Evolutionary conservation across 2,113 vertebrate genomes (phyloP), one percentile per base, ranked within the genome.

Genomic region (Corynorhinus townsendii): DNA sequence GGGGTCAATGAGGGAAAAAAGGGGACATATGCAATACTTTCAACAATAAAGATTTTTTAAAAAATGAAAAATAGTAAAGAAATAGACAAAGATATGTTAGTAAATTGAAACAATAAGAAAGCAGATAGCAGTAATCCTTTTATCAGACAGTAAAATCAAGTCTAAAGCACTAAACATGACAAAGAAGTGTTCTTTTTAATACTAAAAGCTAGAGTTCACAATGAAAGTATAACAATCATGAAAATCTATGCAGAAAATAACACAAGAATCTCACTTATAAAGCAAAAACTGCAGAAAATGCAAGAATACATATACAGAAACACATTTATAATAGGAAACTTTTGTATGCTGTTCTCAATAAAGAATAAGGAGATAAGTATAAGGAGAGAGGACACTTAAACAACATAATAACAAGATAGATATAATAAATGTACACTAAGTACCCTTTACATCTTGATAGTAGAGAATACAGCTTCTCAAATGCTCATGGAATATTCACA

Each of bases 381-480:
- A 16, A 54, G 54, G 28, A 66, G 54, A 33, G 22, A 69, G 40
- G 56, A 30, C 4, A 79, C 12, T 20, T 28, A 11, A 75, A 47
- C 1, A 52, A 12, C 24, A 14, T 28, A 35, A 15, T 59, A n/a
- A 3, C 28, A 52, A 69, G 30, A 12, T 11, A 12, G 68, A 7
- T 10, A 20, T 7, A 24, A 28, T 28, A 17, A 40, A n/a, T 1
- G 9, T 4, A 7, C 11, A 38, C 16, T 12, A 9, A 11, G 30
- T 8, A 28, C 5, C 22, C 12, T 45, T 6, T 64, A 59, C 11
- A 0, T 4, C n/a, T 15, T 2, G 2, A 14, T 14, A 17, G 6
- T 4, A 45, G 49, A 49, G 43, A 12, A 38, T 8, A 62, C 2
- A 16, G 4, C 24, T 52, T 68, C 35, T 35, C 26, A 52, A 47